Percentiles rank a stretch among this genome's conserved stretches.
phyloP scores from a whole-genome alignment of 2,113 vertebrate species.

The Paraplagusia blochii region DNA sequence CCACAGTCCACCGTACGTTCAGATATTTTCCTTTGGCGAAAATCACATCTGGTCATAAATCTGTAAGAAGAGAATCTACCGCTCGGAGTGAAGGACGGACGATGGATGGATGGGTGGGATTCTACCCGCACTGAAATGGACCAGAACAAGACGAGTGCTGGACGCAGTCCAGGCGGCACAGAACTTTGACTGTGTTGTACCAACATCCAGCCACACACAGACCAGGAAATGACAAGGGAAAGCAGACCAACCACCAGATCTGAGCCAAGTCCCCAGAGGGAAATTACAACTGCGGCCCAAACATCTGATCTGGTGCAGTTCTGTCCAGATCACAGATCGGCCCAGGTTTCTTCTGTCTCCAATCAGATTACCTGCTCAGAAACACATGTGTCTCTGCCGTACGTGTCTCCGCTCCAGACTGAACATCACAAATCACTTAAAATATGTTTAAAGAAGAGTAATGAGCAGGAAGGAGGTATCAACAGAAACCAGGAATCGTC shows the following conservation, averaged over 20 bases:
- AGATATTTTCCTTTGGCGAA: conserved; percentile 31
- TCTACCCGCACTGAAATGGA: conserved; percentile 13
- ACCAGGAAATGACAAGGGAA: conserved; percentile 69
- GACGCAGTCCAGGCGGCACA: conserved; percentile 32
- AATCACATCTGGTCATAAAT: conserved; percentile 14
- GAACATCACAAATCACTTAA: conserved; percentile 5
- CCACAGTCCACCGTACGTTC: conserved; percentile 43
- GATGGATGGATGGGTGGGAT: conserved; percentile 24
- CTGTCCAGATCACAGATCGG: conserved; percentile 24
- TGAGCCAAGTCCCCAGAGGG: conserved; percentile 41
- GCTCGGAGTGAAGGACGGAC: conserved; percentile 11
- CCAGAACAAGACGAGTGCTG: conserved; percentile 25
- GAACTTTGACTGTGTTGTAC: conserved; percentile 33
- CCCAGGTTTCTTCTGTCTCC: conserved; percentile 12
- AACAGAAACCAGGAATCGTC: conserved; percentile 1
- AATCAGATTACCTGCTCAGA: conserved; percentile 9
- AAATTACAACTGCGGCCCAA: conserved; percentile 59
- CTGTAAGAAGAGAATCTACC: conserved; percentile 6
- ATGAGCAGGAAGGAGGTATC: background rate
- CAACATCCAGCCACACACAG: conserved; percentile 56
- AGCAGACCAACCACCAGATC: conserved; percentile 43
- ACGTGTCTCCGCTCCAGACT: background rate
- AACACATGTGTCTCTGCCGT: background rate
- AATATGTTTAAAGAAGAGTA: conserved; percentile 8
- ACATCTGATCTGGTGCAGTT: conserved; percentile 32